Conservation (phyloP, 2,797 vertebrate species). For the Corythornis leucogaster region DNA sequence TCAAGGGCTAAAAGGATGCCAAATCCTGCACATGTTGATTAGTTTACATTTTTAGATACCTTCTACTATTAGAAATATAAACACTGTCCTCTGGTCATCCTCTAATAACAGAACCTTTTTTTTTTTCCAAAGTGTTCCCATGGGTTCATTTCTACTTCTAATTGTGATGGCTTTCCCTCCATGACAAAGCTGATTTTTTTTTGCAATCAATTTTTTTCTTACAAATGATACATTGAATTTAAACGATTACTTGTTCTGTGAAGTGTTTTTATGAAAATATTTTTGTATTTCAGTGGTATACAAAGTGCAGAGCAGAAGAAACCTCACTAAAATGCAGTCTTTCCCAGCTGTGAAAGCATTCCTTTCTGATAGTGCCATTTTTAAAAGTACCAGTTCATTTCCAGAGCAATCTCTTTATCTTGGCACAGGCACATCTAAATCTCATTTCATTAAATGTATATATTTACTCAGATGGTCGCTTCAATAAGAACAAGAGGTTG, state of each 20-base stretch:
- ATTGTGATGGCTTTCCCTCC: not conserved
- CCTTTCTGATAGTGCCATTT: not conserved
- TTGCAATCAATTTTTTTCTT: not conserved
- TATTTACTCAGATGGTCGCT: slow-evolving; percentile 26
- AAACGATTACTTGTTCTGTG: not conserved
- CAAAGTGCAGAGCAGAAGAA: not conserved
- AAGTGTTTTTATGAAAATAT: not conserved
- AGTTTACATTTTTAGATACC: not conserved
- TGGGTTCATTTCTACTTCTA: not conserved
- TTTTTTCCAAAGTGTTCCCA: not conserved
- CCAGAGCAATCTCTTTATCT: slow-evolving; percentile 6
- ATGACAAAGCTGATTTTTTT: not conserved
- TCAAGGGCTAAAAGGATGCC: not conserved
- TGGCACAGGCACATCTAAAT: slow-evolving; percentile 3
- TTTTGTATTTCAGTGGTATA: not conserved
- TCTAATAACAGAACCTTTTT: not conserved
- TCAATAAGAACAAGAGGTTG: not conserved
- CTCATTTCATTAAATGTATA: not conserved
- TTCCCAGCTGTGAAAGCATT: slow-evolving; percentile 22
- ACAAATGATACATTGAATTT: not conserved
- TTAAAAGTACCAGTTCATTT: not conserved
- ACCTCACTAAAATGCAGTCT: not conserved
- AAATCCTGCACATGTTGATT: not conserved
- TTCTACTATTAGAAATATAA: not conserved
- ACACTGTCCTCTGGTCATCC: not conserved